A percentile compares a stretch with the other conserved stretches of the same genome.
phyloP scores from a whole-genome alignment of 2,113 vertebrate genomes.

The Pseudolaguvia tuberculata region DNA sequence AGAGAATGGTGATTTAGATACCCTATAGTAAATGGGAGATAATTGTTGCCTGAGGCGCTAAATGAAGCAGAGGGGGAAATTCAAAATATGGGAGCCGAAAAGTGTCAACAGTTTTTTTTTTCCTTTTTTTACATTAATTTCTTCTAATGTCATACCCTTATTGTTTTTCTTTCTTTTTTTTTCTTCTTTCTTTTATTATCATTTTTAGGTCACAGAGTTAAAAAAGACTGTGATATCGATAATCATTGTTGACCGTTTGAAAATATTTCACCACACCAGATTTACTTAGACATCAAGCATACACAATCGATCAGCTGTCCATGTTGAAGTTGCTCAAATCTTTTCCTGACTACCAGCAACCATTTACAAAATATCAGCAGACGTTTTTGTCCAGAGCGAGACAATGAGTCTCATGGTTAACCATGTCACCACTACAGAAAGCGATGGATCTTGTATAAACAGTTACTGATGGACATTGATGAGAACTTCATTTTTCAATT shows the following conservation, averaged over 20 bases:
- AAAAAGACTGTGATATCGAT: not conserved
- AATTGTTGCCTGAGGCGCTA: conserved; percentile 31
- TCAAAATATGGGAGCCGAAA: conserved; percentile 8
- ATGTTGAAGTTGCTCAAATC: not conserved
- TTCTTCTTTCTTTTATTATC: no score
- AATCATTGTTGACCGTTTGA: not conserved
- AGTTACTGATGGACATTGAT: no score
- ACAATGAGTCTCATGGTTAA: no score
- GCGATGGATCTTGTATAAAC: no score
- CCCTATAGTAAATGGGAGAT: conserved; percentile 34
- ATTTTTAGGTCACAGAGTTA: not conserved
- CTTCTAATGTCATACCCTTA: not conserved
- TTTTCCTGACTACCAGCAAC: not conserved
- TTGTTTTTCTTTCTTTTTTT: not conserved
- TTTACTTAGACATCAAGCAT: not conserved
- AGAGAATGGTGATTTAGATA: conserved; percentile 11
- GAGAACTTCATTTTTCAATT: no score
- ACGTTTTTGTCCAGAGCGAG: no score
- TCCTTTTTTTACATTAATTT: conserved; percentile 15
- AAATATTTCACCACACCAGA: not conserved
- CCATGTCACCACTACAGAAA: no score
- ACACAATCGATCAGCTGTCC: conserved; percentile 2
- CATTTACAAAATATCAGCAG: no score
- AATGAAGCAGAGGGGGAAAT: conserved; percentile 10
- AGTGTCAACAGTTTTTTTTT: conserved; percentile 8